Evolutionary conservation across 2,113 vertebrate genomes (phyloP).

Genomic region (Cololabis saira): DNA sequence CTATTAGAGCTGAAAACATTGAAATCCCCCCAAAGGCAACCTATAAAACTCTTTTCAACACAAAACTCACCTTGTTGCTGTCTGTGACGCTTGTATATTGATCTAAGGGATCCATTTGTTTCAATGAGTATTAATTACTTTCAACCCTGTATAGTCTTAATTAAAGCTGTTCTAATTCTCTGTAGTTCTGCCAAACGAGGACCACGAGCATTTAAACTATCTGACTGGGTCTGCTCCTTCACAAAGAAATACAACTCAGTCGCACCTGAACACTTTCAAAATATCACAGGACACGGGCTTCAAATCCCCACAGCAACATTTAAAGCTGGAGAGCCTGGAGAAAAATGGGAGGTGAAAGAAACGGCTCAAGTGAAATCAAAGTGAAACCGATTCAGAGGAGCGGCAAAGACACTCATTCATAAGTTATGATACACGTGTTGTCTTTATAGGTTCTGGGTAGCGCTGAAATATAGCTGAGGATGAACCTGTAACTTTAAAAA

Average conservation of each 20-base stretch:
- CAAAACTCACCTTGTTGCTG: neutral
- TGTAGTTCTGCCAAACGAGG: slow-evolving; percentile 11
- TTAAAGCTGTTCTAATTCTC: slow-evolving; percentile 9
- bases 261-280: slow-evolving; percentile 26
- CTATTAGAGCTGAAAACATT: no score
- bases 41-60: no score
- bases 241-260: slow-evolving; percentile 11
- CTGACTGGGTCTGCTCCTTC: neutral
- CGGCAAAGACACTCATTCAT: slow-evolving; percentile 22
- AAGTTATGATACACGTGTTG: neutral
- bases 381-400: slow-evolving; percentile 13
- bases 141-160: neutral
- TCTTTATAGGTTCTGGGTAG: slow-evolving; percentile 5
- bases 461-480: neutral
- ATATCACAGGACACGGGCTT: slow-evolving; percentile 14
- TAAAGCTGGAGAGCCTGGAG: slow-evolving; percentile 11
- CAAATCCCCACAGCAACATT: slow-evolving; percentile 31
- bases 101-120: slow-evolving; percentile 19
- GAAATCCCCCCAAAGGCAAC: no score
- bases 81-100: slow-evolving; percentile 2
- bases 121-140: slow-evolving; percentile 24
- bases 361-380: slow-evolving; percentile 5
- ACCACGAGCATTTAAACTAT: neutral
- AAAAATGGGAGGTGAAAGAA: slow-evolving; percentile 25
- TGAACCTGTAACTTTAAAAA: no score